A percentile compares a stretch with the other conserved stretches of the same genome.
phyloP scores from a whole-genome alignment of 2,888 invertebrate species.

The Ethmia dodecea region DNA sequence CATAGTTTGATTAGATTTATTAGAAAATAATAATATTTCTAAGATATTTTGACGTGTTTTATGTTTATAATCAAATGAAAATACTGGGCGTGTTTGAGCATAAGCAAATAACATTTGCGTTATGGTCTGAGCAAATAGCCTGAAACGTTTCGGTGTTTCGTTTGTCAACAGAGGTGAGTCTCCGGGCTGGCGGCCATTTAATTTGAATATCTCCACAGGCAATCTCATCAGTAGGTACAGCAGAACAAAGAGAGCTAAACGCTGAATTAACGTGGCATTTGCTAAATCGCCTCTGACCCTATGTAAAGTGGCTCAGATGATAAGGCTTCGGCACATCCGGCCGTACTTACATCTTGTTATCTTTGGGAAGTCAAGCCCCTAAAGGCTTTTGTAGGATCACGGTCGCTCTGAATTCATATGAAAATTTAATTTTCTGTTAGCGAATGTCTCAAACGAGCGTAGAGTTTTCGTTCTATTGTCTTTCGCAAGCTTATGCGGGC shows the following conservation, averaged over 20 bases:
- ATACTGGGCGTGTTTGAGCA: conserved; percentile 16
- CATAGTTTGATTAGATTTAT: no score
- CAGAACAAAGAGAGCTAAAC: conserved; percentile 58
- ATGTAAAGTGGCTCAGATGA: conserved; percentile 54
- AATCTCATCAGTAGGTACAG: conserved; percentile 46
- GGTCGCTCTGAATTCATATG: conserved; percentile 61
- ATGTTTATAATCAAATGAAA: no score
- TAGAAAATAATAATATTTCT: no score
- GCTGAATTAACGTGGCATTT: conserved; percentile 58
- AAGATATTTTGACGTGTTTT: no score
- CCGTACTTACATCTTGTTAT: conserved; percentile 64
- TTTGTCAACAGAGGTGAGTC: conserved; percentile 46
- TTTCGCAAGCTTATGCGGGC: conserved; percentile 64
- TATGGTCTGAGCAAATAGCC: conserved; percentile 45
- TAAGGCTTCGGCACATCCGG: conserved; percentile 51
- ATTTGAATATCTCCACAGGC: conserved; percentile 61
- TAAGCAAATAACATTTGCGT: conserved; percentile 39
- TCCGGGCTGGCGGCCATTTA: conserved; percentile 37
- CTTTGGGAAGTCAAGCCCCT: conserved; percentile 49
- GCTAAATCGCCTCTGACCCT: conserved; percentile 59
- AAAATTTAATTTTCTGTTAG: conserved; percentile 72
- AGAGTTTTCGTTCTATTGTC: conserved; percentile 65
- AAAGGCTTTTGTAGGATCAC: conserved; percentile 65
- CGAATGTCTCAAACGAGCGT: conserved; percentile 60
- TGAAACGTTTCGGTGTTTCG: conserved; percentile 43